phyloP scores from a whole-genome alignment of 2,888 invertebrate species.

The Polyommatus icarus region DNA sequence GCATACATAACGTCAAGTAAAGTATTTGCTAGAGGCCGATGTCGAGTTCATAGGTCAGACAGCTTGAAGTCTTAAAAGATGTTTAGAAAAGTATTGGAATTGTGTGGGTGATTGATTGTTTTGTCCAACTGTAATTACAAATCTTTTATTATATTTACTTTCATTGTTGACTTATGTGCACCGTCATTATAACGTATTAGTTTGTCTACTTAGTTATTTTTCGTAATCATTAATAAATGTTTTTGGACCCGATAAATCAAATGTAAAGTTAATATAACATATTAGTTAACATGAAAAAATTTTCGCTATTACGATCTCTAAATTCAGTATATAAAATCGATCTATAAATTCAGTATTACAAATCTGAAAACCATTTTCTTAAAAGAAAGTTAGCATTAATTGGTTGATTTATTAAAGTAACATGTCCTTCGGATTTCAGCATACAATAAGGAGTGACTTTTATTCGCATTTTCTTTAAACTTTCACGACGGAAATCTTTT shows the following conservation, averaged over 20 bases:
- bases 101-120: conserved; percentile 33
- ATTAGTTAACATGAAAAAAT: neutral
- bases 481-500: conserved; percentile 1
- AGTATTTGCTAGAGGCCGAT: conserved; percentile 56
- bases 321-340: neutral
- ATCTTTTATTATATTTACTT: conserved; percentile 27
- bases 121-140: conserved; percentile 20
- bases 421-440: neutral
- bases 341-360: neutral
- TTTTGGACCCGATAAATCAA: neutral
- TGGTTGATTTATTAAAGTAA: neutral
- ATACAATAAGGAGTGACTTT: neutral
- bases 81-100: conserved; percentile 50
- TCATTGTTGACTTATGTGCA: conserved; percentile 25
- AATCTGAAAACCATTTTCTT: neutral
- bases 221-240: neutral
- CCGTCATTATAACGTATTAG: conserved; percentile 28
- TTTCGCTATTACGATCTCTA: neutral
- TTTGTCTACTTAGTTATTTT: conserved; percentile 27
- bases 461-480: conserved; percentile 1
- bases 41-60: conserved; percentile 64
- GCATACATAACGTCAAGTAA: conserved; percentile 42
- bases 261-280: neutral
- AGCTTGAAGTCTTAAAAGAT: conserved; percentile 51
- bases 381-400: neutral